A percentile compares a stretch with the other conserved stretches of the same genome.
Conservation (phyloP, 1,140 invertebrate genomes). For the Phymorhynchus buccinoides region DNA sequence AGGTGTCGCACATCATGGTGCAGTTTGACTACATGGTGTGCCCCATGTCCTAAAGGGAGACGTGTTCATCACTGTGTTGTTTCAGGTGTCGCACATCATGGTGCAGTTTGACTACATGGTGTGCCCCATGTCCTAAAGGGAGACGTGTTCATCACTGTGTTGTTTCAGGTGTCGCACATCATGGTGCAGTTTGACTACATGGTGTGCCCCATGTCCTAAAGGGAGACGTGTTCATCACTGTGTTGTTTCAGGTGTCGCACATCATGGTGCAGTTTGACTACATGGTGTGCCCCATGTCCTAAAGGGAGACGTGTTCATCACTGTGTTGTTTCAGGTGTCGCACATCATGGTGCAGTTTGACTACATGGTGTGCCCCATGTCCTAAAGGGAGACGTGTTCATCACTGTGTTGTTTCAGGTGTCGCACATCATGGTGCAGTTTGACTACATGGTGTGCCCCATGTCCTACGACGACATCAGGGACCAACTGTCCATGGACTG, state of each 20-base stretch:
- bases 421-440: slow-evolving; percentile 92
- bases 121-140: slow-evolving; percentile 96
- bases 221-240: too few species aligned
- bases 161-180: too few species aligned
- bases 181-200: too few species aligned
- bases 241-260: too few species aligned
- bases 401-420: slow-evolving; percentile 78
- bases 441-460: slow-evolving; percentile 95
- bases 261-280: too few species aligned
- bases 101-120: slow-evolving; percentile 95
- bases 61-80: too few species aligned
- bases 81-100: slow-evolving; percentile 89
- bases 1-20: slow-evolving; percentile 91
- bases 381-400: too few species aligned
- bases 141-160: too few species aligned
- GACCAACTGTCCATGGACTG: slow-evolving; percentile 89
- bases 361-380: slow-evolving; percentile 96
- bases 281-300: too few species aligned
- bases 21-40: slow-evolving; percentile 96
- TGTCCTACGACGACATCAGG: slow-evolving; percentile 87
- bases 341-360: slow-evolving; percentile 91
- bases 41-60: slow-evolving; percentile 93
- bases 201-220: too few species aligned
- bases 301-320: too few species aligned
- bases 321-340: slow-evolving; percentile 81